phyloP scores from a whole-genome alignment of 2,113 vertebrate genomes.

The Egretta garzetta region DNA sequence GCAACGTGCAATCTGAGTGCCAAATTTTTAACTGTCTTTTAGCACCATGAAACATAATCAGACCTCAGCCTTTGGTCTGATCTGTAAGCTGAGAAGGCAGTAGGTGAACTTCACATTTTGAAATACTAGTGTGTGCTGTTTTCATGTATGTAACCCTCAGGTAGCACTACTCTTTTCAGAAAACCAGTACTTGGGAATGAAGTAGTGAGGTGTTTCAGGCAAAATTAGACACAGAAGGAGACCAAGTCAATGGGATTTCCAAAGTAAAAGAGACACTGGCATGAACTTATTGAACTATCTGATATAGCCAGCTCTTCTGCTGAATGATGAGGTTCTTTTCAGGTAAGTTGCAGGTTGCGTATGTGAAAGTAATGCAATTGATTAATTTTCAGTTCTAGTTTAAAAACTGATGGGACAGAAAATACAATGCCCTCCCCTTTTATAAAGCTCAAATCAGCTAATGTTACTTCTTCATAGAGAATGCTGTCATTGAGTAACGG shows the following conservation, averaged over 20 bases:
- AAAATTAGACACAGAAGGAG: not conserved
- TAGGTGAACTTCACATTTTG: not conserved
- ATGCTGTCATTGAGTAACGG: not conserved
- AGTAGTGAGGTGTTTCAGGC: not conserved
- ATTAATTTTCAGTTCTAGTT: not conserved
- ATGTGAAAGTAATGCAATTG: not conserved
- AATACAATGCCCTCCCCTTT: not conserved
- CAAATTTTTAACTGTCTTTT: not conserved
- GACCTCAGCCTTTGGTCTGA: not conserved
- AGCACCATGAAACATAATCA: not conserved
- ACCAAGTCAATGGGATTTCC: not conserved
- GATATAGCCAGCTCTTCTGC: not conserved
- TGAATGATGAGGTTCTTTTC: not conserved
- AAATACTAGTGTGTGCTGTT: accelerated
- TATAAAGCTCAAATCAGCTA: not conserved
- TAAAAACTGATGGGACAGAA: not conserved
- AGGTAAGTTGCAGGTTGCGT: not conserved
- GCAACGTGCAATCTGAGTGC: no score
- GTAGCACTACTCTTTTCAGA: not conserved
- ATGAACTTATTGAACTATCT: not conserved
- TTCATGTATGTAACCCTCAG: not conserved
- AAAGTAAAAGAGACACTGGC: not conserved
- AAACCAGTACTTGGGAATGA: not conserved
- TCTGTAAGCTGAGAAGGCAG: not conserved
- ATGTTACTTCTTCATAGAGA: not conserved